These are phyloP conservation scores for Rhyacophila evoluta DNA, from an alignment of 2,888 invertebrate genomes.

Conservation along the genomic window DNA sequence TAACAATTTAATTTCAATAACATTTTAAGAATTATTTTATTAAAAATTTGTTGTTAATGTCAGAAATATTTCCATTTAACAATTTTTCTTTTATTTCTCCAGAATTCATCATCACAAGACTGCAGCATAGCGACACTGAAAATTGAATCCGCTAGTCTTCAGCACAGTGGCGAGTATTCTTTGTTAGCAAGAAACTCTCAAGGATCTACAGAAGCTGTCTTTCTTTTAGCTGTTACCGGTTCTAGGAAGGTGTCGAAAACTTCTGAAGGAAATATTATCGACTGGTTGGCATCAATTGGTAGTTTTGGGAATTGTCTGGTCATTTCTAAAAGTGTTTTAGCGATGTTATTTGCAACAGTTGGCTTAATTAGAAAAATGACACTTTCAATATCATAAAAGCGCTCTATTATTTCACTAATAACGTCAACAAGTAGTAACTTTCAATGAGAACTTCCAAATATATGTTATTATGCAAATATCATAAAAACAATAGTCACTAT, in stretches of 20 bases:
- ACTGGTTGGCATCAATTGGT: slow-evolving; percentile 45
- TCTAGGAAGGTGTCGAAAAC: slow-evolving; percentile 47
- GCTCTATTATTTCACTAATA: too few species aligned
- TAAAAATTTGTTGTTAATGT: too few species aligned
- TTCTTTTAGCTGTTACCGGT: slow-evolving; percentile 73
- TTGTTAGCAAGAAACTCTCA: slow-evolving; percentile 73
- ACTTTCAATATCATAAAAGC: too few species aligned
- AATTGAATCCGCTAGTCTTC: slow-evolving; percentile 69
- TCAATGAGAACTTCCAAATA: too few species aligned
- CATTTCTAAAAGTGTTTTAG: not conserved
- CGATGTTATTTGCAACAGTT: too few species aligned
- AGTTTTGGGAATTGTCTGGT: not conserved
- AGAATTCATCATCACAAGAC: slow-evolving; percentile 70
- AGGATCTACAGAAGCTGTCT: slow-evolving; percentile 74
- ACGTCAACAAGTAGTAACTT: too few species aligned
- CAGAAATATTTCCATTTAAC: not conserved
- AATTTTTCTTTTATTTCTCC: slow-evolving; percentile 46
- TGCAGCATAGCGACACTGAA: slow-evolving; percentile 73
- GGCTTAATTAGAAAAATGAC: too few species aligned
- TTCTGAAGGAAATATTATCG: slow-evolving; percentile 47
- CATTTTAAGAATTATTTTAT: too few species aligned
- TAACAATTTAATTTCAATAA: too few species aligned
- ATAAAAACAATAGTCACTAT: too few species aligned
- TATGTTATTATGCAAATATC: too few species aligned
- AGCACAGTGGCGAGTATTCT: slow-evolving; percentile 74